phyloP scores from a whole-genome alignment of 2,797 vertebrate genomes.

The Pachyuromys duprasi region DNA sequence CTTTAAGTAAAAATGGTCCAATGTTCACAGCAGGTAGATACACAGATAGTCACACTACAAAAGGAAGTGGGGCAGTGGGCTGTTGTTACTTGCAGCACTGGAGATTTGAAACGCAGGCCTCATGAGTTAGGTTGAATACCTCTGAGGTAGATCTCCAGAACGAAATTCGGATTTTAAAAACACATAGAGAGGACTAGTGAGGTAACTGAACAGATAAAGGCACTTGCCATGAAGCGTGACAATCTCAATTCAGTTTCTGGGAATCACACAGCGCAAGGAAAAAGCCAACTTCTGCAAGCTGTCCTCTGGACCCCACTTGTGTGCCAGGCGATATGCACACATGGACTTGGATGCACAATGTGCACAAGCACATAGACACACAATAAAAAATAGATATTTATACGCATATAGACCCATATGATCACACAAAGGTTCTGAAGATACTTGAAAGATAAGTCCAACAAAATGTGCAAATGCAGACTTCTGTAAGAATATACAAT shows the following conservation, averaged over 20 bases:
- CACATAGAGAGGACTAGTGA: not conserved
- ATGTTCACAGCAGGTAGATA: not conserved
- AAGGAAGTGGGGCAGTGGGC: not conserved
- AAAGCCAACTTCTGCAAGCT: not conserved
- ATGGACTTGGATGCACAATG: not conserved
- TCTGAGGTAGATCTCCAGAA: not conserved
- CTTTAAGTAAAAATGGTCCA: not conserved
- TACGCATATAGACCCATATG: not conserved
- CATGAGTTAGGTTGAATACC: not conserved
- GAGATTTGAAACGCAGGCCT: not conserved
- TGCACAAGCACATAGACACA: not conserved
- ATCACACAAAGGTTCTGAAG: not conserved
- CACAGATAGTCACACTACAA: not conserved
- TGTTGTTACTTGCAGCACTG: not conserved
- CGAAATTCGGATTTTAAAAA: not conserved
- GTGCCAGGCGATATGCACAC: not conserved
- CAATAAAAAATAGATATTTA: not conserved
- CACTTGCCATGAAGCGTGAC: not conserved
- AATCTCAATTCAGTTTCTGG: not conserved
- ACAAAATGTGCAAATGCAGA: constrained; percentile 31
- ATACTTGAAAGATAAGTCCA: not conserved
- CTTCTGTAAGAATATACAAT: not conserved
- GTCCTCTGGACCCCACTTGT: not conserved
- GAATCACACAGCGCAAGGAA: not conserved
- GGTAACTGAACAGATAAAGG: not conserved